These are phyloP conservation scores for Galleria mellonella DNA, from an alignment of 1,140 invertebrate genomes.

Conservation along the genomic window DNA sequence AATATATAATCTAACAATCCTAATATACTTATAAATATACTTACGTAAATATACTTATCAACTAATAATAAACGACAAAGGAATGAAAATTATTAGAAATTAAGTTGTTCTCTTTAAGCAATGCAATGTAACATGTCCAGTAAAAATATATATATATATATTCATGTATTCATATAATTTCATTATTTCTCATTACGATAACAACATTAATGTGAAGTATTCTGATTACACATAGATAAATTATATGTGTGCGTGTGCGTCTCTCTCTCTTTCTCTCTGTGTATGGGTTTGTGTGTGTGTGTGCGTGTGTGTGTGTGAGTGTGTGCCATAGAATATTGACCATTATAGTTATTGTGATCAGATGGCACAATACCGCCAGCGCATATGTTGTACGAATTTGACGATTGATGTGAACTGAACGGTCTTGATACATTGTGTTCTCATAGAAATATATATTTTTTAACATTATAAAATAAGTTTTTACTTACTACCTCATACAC, in stretches of 20 bases:
- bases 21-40: too few species aligned
- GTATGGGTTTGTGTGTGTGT: slow-evolving; percentile 17
- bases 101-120: too few species aligned
- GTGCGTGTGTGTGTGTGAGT: slow-evolving; percentile 11
- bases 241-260: slow-evolving; percentile 20
- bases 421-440: slow-evolving; percentile 33
- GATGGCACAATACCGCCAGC: slow-evolving; percentile 44
- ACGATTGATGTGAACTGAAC: neutral
- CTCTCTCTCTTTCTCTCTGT: too few species aligned
- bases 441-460: neutral
- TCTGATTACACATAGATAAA: slow-evolving; percentile 53
- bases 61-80: too few species aligned
- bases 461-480: too few species aligned
- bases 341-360: slow-evolving; percentile 55
- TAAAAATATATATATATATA: too few species aligned
- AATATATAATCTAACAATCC: too few species aligned
- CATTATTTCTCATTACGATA: slow-evolving; percentile 10
- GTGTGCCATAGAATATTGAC: slow-evolving; percentile 7
- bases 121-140: too few species aligned
- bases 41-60: too few species aligned
- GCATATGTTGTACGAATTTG: slow-evolving; percentile 52
- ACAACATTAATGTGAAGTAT: slow-evolving; percentile 29
- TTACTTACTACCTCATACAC: too few species aligned
- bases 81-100: too few species aligned
- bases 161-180: too few species aligned